Percentiles rank a stretch among this genome's conserved stretches.
Conservation (phyloP, 37 sponge, comb jelly and placozoan genomes). For the Amphimedon queenslandica region DNA sequence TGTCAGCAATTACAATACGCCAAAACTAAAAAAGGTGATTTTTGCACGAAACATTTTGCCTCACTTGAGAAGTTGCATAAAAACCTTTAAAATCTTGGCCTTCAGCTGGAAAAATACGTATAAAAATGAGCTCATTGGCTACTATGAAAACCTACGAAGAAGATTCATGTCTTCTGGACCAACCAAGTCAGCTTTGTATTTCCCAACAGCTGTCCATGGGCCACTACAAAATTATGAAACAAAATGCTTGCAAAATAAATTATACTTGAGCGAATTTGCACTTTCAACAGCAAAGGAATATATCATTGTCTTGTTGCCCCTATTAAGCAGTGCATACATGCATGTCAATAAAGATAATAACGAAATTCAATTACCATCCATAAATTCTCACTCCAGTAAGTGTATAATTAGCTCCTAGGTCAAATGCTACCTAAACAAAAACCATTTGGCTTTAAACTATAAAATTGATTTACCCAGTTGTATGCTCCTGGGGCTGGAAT, state of each 20-base stretch:
- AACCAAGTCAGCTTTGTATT: constrained; percentile 55
- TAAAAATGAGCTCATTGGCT: too few relatives aligned
- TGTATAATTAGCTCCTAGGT: constrained; percentile 65
- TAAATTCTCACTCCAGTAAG: constrained; percentile 73
- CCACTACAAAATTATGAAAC: constrained; percentile 46
- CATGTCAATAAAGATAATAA: background rate
- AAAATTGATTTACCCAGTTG: constrained; percentile 43
- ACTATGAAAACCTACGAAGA: constrained; percentile 20
- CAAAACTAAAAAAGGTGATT: constrained; percentile 45
- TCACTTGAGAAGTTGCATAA: constrained; percentile 59
- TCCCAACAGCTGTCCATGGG: constrained; percentile 69
- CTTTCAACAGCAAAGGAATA: constrained; percentile 57
- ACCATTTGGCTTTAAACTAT: background rate
- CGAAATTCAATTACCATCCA: too few relatives aligned
- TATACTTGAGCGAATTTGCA: constrained; percentile 57
- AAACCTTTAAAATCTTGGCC: constrained; percentile 82
- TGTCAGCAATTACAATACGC: constrained; percentile 55
- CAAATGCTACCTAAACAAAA: constrained; percentile 54
- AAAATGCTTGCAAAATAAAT: background rate
- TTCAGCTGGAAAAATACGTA: too few relatives aligned
- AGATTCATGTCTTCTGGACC: constrained; percentile 57
- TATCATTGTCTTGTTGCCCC: constrained; percentile 70
- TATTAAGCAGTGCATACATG: constrained; percentile 11
- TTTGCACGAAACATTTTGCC: constrained; percentile 10
- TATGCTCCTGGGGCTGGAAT: constrained; percentile 63